phyloP scores from a whole-genome alignment of 2,113 vertebrate genomes.

The Phalacrocorax aristotelis region DNA sequence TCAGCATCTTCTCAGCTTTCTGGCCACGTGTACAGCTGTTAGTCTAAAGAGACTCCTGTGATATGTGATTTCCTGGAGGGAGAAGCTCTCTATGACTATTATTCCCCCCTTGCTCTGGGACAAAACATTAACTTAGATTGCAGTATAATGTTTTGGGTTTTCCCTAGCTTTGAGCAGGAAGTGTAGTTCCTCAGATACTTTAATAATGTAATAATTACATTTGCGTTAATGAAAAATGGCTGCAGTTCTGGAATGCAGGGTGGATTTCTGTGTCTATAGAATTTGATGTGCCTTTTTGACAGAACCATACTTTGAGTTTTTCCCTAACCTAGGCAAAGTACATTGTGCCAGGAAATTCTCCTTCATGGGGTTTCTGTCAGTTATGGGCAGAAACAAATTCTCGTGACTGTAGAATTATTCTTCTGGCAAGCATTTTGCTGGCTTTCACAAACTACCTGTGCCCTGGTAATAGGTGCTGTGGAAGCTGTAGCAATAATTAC shows the following conservation, averaged over 20 bases:
- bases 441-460: background rate
- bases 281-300: background rate
- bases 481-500: background rate
- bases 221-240: background rate
- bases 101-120: background rate
- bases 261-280: background rate
- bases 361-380: background rate
- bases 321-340: background rate
- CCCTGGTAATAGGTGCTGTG: background rate
- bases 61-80: background rate
- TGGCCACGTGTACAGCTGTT: background rate
- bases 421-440: background rate
- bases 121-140: background rate
- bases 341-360: accelerated
- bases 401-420: background rate
- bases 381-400: background rate
- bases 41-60: background rate
- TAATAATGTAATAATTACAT: background rate
- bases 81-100: background rate
- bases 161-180: background rate
- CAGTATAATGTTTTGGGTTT: background rate
- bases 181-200: background rate
- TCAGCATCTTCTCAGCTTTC: background rate
- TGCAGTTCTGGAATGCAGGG: background rate
- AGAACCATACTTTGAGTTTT: background rate